These are phyloP conservation scores for Bombylius major DNA, from an alignment of 2,888 invertebrate genomes.

Conservation along the genomic window DNA sequence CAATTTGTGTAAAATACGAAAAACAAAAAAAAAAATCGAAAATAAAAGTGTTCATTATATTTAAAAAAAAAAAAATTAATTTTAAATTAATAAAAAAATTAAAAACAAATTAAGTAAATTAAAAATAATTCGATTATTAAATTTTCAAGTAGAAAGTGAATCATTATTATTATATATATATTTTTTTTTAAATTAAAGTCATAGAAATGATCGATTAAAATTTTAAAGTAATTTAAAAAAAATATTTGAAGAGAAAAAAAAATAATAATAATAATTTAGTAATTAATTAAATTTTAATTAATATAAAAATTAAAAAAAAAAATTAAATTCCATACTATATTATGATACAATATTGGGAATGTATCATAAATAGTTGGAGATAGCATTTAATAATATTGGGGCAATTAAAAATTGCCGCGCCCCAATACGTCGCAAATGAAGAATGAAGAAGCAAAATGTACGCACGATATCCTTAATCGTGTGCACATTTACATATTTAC, in stretches of 20 bases:
- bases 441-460: conserved; percentile 99
- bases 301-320: background rate
- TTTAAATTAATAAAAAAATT: background rate
- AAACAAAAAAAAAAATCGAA: no score
- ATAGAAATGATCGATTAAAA: background rate
- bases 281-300: background rate
- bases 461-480: conserved; percentile 99
- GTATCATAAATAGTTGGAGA: conserved; percentile 3
- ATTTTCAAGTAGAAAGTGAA: no score
- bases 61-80: background rate
- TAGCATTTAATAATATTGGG: conserved; percentile 1
- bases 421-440: conserved; percentile 26
- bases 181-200: no score
- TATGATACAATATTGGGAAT: conserved; percentile 3
- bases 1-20: background rate
- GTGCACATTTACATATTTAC: conserved; percentile 98
- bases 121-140: no score
- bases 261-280: background rate
- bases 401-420: conserved; percentile 3
- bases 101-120: no score
- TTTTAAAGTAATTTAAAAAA: background rate
- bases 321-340: conserved; percentile 1
- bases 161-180: no score
- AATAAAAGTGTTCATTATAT: background rate
- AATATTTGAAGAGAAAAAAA: background rate